These are phyloP conservation scores for Ophiothrix spiculata DNA, from an alignment of 35 echinoderm and acorn worm species.

Conservation along the genomic window DNA sequence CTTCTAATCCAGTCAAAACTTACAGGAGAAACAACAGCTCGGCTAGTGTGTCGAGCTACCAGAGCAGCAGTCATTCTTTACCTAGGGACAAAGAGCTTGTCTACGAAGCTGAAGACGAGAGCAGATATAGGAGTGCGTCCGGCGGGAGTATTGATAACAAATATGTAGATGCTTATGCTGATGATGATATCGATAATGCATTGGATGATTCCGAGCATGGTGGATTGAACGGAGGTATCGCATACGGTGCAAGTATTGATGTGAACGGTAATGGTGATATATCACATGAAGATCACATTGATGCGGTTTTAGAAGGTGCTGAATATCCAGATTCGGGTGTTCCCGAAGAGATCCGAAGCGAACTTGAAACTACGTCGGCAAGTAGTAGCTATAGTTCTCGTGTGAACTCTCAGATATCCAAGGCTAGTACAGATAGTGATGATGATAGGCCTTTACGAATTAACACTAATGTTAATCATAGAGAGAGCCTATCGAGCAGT, in stretches of 20 bases:
- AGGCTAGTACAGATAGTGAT: background rate
- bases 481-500: background rate
- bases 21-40: constrained; percentile 13
- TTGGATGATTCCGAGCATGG: background rate
- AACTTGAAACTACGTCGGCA: background rate
- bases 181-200: no score
- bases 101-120: background rate
- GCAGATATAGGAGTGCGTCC: background rate
- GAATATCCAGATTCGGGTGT: background rate
- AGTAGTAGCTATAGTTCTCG: background rate
- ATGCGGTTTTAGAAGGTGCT: background rate
- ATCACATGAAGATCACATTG: background rate
- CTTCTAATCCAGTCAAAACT: constrained; percentile 25
- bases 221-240: background rate
- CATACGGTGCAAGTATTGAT: background rate
- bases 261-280: constrained; percentile 1
- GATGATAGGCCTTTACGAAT: constrained; percentile 7
- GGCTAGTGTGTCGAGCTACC: background rate
- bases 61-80: constrained; percentile 16
- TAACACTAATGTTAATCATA: background rate
- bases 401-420: background rate
- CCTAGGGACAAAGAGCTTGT: background rate
- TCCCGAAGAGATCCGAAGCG: background rate
- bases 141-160: constrained; percentile 19
- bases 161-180: background rate